Base-by-base conservation (phyloP, 1,140 invertebrate genomes). In the Andrena cerasifolii region DNA sequence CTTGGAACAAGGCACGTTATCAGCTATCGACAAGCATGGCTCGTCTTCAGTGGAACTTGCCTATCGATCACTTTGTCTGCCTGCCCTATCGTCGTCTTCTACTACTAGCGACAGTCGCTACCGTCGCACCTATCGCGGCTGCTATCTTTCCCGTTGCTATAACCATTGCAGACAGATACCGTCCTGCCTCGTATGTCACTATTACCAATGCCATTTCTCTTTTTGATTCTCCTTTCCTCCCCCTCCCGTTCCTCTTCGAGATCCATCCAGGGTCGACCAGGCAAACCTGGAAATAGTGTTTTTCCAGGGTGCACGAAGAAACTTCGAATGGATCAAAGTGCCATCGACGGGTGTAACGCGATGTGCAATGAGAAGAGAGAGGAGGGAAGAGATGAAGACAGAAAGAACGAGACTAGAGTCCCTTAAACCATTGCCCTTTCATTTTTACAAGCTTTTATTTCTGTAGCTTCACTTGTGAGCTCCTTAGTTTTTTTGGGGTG, bases 51-150 rank as follows among this genome's bases (percentile, higher is more conserved):
- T 75, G n/a, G 33, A 80, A 80, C 79, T 83, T 73, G 78, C 67
- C 78, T 80, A 85, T 85, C 83, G 81, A 84, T 84, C 81, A 85
- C 83, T 77, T 83, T 61, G 78, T 73, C 82, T 58, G 43, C 33
- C 67, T 58, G 43, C 43, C 67, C 53, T 56, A 54, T 62, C 61
- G 51, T 83, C 72, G 49, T 45, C 36, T 63, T 66, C 70, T 65
- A 75, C 73, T 16, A 75, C 73, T 75, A 10, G 73, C 62, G 73
- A 75, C 73, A 56, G 58, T 82, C 54, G 43, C 62, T 67, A 76
- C 24, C 58, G 47, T 62, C 58, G 18, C n/a, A n/a, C 43, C 36
- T 77, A 61, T 77, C 62, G 10, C 43, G 61, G n/a, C 26, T 47
- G 43, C 62, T 62, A 56, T 79, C 71, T 68, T 47, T 26, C 26